phyloP scores from a whole-genome alignment of 2,113 vertebrate genomes.

The Ctenomys sociabilis region DNA sequence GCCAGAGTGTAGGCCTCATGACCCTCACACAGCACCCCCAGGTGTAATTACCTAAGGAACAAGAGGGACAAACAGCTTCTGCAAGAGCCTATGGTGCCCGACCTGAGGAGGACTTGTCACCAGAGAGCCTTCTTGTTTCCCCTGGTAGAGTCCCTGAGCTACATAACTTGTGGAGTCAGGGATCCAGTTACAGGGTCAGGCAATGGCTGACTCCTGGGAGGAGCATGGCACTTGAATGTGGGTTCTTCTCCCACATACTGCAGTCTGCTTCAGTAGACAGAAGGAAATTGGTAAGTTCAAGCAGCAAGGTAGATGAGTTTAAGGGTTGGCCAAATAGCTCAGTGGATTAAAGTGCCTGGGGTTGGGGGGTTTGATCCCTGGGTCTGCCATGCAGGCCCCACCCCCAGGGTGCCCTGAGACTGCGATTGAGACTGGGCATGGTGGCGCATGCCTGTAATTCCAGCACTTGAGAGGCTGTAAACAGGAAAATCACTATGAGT shows the following conservation, averaged over 20 bases:
- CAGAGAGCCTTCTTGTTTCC: background rate
- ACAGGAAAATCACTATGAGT: no score
- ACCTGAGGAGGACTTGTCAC: background rate
- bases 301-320: background rate
- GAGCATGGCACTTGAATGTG: background rate
- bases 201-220: background rate
- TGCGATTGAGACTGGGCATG: no score
- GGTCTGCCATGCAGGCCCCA: no score
- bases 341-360: no score
- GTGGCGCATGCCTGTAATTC: no score
- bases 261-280: background rate
- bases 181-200: background rate
- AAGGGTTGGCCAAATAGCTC: background rate
- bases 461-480: no score
- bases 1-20: background rate
- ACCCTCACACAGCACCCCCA: background rate
- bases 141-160: background rate
- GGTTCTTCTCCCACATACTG: background rate
- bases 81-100: fast-evolving
- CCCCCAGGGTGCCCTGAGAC: no score
- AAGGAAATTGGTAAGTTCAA: background rate
- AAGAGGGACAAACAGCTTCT: background rate
- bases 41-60: background rate
- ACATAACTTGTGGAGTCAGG: background rate
- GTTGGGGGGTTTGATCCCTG: no score